These are phyloP conservation scores for Ceyx margarethae DNA, from an alignment of 2,113 vertebrate species.

Conservation along the genomic window DNA sequence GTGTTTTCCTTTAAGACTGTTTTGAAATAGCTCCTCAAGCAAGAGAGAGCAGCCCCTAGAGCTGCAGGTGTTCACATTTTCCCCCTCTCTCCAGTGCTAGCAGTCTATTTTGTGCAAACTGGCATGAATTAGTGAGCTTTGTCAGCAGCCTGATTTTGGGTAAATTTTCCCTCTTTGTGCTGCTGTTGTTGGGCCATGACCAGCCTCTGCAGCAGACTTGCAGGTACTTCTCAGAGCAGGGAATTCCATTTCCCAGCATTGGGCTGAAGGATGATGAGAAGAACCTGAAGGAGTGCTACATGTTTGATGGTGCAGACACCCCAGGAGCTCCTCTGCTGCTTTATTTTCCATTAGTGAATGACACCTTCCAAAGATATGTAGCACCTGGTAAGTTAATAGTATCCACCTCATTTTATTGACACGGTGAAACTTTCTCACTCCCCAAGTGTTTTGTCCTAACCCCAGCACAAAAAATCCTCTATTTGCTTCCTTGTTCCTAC, in stretches of 20 bases:
- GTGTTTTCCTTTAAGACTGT: not conserved
- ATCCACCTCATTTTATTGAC: not conserved
- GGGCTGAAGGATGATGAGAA: slow-evolving; percentile 63
- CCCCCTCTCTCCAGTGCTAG: not conserved
- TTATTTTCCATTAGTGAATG: slow-evolving; percentile 79
- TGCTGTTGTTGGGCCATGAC: not conserved
- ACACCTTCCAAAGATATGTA: slow-evolving; percentile 75
- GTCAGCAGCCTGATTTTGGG: not conserved
- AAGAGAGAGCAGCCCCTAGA: not conserved
- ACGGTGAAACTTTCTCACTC: not conserved
- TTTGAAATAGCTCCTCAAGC: not conserved
- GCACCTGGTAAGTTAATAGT: slow-evolving; percentile 73
- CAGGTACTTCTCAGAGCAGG: slow-evolving; percentile 71
- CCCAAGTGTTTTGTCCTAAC: not conserved
- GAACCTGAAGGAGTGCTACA: slow-evolving; percentile 77
- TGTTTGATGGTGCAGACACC: slow-evolving; percentile 66
- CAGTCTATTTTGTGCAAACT: not conserved
- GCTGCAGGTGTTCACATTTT: not conserved
- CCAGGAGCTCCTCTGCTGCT: slow-evolving; percentile 69
- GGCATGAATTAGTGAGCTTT: not conserved
- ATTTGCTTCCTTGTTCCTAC: not conserved
- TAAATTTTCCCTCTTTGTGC: not conserved
- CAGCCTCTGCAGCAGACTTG: slow-evolving; percentile 77
- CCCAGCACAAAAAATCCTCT: not conserved
- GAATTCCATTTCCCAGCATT: slow-evolving; percentile 74